Evolutionary conservation across 1,140 invertebrate species (phyloP).

Genomic region (Agraylea sexmaculata): DNA sequence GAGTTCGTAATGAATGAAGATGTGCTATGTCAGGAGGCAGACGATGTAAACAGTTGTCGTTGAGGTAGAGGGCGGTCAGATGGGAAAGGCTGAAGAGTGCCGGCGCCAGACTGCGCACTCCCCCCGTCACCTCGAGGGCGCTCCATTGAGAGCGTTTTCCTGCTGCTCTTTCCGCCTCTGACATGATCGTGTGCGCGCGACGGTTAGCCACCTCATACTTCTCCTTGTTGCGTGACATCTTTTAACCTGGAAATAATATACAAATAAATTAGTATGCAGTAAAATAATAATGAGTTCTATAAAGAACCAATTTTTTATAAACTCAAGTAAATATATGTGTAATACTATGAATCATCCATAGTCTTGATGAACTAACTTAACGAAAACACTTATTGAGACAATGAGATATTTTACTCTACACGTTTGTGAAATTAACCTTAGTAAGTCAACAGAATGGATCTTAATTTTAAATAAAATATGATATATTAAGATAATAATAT

Average conservation of each 20-base stretch:
- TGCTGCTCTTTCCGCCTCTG: conserved; percentile 76
- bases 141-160: conserved; percentile 86
- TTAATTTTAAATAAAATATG: too few species aligned
- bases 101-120: conserved; percentile 83
- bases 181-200: conserved; percentile 83
- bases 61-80: conserved; percentile 86
- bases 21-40: conserved; percentile 80
- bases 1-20: conserved; percentile 67
- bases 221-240: conserved; percentile 54
- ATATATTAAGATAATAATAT: too few species aligned
- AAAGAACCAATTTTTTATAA: too few species aligned
- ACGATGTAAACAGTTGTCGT: conserved; percentile 83
- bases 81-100: conserved; percentile 82
- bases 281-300: too few species aligned
- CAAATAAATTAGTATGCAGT: neutral
- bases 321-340: too few species aligned
- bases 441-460: too few species aligned
- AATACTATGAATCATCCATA: too few species aligned
- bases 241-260: conserved; percentile 34
- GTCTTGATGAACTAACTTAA: too few species aligned
- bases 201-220: conserved; percentile 63
- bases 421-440: too few species aligned
- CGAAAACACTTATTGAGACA: too few species aligned
- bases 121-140: conserved; percentile 72
- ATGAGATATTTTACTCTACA: too few species aligned